These are phyloP conservation scores for Octomys mimax DNA, from an alignment of 2,797 vertebrate species.

Conservation along the genomic window DNA sequence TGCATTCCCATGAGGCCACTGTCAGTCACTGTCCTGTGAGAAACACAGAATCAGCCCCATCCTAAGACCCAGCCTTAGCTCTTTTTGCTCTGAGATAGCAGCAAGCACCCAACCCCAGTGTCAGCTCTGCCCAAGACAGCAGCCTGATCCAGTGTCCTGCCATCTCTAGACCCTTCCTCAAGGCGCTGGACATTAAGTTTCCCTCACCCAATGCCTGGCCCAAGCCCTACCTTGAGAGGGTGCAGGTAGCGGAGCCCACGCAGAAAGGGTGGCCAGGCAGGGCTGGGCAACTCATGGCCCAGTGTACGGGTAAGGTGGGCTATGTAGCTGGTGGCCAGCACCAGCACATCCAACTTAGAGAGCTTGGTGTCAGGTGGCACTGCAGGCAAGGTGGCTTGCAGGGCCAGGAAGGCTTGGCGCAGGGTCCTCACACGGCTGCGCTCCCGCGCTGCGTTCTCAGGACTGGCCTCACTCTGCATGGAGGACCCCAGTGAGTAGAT, in stretches of 20 bases:
- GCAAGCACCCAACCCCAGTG: background rate
- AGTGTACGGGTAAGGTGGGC: slow-evolving; percentile 92
- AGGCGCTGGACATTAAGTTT: too few relatives aligned
- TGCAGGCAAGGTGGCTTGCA: slow-evolving; percentile 93
- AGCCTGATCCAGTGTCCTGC: background rate
- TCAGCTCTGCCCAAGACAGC: background rate
- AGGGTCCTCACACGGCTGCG: slow-evolving; percentile 92
- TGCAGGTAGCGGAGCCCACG: slow-evolving; percentile 91
- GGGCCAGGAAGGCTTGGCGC: slow-evolving; percentile 93
- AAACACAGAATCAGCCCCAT: background rate
- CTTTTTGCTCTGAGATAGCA: background rate
- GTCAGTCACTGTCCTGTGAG: background rate
- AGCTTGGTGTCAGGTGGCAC: slow-evolving; percentile 95
- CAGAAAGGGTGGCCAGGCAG: slow-evolving; percentile 83
- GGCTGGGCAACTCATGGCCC: slow-evolving; percentile 86
- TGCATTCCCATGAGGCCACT: background rate
- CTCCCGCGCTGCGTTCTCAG: slow-evolving; percentile 92
- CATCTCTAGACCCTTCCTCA: background rate
- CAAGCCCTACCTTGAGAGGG: slow-evolving; percentile 92
- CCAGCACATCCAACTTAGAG: slow-evolving; percentile 94
- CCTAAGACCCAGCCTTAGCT: background rate
- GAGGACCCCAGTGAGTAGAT: background rate
- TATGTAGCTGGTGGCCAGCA: slow-evolving; percentile 95
- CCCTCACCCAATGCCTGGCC: background rate
- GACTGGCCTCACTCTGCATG: slow-evolving; percentile 87